Percentiles rank a stretch among this genome's conserved stretches.
phyloP scores from a whole-genome alignment of 1,140 invertebrate genomes.

The Orius insidiosus region DNA sequence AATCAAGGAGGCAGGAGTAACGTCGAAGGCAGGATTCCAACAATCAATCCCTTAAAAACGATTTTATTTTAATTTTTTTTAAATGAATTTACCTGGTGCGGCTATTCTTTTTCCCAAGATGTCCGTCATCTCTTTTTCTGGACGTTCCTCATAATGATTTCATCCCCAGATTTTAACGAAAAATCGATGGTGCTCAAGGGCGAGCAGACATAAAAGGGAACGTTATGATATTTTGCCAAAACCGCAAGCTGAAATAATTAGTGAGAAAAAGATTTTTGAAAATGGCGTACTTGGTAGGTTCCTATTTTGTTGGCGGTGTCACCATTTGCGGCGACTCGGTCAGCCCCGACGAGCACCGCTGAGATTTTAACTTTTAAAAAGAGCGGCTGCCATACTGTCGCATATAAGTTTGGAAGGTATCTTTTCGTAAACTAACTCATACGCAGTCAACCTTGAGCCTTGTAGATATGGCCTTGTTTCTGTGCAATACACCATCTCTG shows the following conservation, averaged over 20 bases:
- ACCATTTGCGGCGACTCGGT: conserved; percentile 84
- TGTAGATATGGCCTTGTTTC: conserved; percentile 98
- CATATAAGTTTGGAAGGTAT: conserved; percentile 86
- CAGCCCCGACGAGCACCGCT: conserved; percentile 74
- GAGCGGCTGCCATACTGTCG: conserved; percentile 83
- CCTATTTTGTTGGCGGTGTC: conserved; percentile 99
- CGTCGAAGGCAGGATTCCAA: conserved; percentile 99
- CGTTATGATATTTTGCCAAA: conserved; percentile 70
- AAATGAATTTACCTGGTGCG: conserved; percentile 41
- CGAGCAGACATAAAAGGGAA: conserved; percentile 92
- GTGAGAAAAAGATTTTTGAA: too few species aligned
- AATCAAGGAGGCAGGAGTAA: conserved; percentile 87
- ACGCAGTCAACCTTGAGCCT: conserved; percentile 86
- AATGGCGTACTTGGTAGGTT: conserved; percentile 78
- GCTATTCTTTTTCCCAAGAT: conserved; percentile 69
- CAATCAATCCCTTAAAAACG: conserved; percentile 60
- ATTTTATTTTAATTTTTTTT: too few species aligned
- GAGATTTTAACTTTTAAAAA: conserved; percentile 70
- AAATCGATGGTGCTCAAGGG: conserved; percentile 86
- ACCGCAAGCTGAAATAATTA: conserved; percentile 56
- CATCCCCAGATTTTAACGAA: conserved; percentile 53
- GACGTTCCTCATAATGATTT: conserved; percentile 90
- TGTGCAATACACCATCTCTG: conserved; percentile 82
- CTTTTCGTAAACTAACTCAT: conserved; percentile 83
- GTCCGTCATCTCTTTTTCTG: conserved; percentile 75